These are phyloP conservation scores for Nycticryphes semicollaris DNA, from an alignment of 2,113 vertebrate genomes.

Conservation along the genomic window DNA sequence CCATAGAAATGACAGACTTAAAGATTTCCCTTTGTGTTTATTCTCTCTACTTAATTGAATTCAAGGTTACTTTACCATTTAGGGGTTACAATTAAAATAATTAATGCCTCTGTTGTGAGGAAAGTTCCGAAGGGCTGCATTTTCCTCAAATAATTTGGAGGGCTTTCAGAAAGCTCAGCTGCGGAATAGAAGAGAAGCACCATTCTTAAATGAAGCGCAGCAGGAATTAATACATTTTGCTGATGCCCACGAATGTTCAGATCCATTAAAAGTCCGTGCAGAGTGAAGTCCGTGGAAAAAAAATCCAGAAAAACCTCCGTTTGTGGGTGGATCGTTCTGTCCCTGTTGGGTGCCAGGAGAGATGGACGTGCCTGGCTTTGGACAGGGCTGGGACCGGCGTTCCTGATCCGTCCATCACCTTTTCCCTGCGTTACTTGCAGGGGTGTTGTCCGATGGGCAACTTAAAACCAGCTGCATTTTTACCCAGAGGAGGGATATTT, in stretches of 20 bases:
- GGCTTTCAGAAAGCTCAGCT: background rate
- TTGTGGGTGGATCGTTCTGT: background rate
- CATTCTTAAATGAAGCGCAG: background rate
- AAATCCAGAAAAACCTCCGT: background rate
- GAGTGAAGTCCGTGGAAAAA: background rate
- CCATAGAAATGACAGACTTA: background rate
- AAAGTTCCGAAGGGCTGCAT: background rate
- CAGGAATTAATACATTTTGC: background rate
- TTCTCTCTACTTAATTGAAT: background rate
- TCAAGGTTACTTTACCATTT: background rate
- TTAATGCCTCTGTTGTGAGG: background rate
- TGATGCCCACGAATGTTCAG: background rate
- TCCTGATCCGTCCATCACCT: background rate
- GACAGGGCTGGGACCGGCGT: background rate
- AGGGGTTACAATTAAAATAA: background rate
- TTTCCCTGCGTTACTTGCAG: background rate
- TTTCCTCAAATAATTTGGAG: background rate
- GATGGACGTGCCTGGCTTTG: background rate
- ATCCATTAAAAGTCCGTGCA: background rate
- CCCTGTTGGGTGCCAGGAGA: background rate
- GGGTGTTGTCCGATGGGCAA: rapidly evolving
- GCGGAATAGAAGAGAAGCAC: background rate
- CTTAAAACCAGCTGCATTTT: rapidly evolving
- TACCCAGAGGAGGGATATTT: background rate
- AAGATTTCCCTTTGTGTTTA: background rate